phyloP scores from a whole-genome alignment of 1,140 invertebrate genomes.

The Chelonus insularis region DNA sequence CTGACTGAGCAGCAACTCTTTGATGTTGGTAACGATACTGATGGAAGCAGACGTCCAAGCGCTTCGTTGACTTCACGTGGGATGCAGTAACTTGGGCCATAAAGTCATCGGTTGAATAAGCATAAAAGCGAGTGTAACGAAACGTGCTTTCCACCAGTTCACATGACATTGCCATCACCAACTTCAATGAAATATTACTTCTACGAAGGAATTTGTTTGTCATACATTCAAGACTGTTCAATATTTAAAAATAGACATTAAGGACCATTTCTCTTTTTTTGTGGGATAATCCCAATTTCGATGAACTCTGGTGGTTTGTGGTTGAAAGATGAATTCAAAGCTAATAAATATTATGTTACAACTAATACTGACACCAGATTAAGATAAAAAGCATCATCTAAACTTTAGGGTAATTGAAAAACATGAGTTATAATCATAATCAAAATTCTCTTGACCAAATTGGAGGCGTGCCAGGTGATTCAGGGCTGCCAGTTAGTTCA shows the following conservation, averaged over 20 bases:
- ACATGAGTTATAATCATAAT: not conserved
- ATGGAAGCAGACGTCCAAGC: constrained; percentile 6
- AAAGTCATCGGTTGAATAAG: constrained; percentile 1
- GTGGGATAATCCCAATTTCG: too few relatives aligned
- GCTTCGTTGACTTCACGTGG: constrained; percentile 8
- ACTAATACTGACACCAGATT: too few relatives aligned
- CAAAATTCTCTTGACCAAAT: constrained; percentile 18
- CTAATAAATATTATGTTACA: too few relatives aligned
- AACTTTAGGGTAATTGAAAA: too few relatives aligned
- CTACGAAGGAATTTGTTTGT: constrained; percentile 7
- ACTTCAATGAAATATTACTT: not conserved
- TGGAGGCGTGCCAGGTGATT: constrained; percentile 25
- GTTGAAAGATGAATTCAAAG: too few relatives aligned
- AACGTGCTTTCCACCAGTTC: not conserved
- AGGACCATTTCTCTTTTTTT: not conserved
- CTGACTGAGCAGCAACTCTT: not conserved
- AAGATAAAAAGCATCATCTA: too few relatives aligned
- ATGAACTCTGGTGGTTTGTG: too few relatives aligned
- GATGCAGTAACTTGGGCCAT: not conserved
- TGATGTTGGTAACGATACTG: not conserved
- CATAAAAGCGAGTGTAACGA: not conserved
- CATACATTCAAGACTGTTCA: not conserved
- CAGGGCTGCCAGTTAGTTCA: constrained; percentile 15
- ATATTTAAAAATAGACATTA: not conserved
- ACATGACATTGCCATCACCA: not conserved